Conservation (phyloP, 2,888 invertebrate genomes). For the Drepanosiphum platanoidis region DNA sequence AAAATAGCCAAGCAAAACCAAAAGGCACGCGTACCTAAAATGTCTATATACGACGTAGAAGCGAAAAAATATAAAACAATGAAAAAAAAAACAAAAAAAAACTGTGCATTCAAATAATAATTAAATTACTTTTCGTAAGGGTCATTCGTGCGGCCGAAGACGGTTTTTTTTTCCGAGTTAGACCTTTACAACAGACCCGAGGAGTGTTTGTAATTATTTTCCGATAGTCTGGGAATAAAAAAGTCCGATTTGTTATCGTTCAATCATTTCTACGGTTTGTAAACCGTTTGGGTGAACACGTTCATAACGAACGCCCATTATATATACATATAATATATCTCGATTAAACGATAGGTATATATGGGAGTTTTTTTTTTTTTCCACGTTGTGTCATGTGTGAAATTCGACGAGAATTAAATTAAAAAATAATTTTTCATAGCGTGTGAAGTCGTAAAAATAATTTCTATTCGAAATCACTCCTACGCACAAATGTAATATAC, state of each 20-base stretch:
- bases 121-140: neutral
- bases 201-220: no score
- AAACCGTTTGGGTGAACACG: neutral
- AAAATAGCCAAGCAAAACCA: slow-evolving; percentile 17
- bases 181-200: neutral
- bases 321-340: neutral
- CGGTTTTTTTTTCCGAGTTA: neutral
- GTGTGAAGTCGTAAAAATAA: slow-evolving; percentile 16
- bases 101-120: neutral
- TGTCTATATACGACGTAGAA: no score
- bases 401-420: neutral
- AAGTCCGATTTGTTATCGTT: neutral
- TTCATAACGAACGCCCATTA: neutral
- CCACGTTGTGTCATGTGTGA: neutral
- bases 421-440: slow-evolving; percentile 5
- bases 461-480: slow-evolving; percentile 29
- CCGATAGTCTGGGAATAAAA: neutral
- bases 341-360: neutral
- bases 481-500: neutral
- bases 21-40: no score
- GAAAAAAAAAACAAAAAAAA: neutral
- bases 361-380: neutral
- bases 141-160: slow-evolving; percentile 4
- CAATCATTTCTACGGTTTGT: neutral
- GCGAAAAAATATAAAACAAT: neutral